Evolutionary conservation across 92 coral and sea anemone species (phyloP).

Genomic region (Hydrozoanthus gracilis): DNA sequence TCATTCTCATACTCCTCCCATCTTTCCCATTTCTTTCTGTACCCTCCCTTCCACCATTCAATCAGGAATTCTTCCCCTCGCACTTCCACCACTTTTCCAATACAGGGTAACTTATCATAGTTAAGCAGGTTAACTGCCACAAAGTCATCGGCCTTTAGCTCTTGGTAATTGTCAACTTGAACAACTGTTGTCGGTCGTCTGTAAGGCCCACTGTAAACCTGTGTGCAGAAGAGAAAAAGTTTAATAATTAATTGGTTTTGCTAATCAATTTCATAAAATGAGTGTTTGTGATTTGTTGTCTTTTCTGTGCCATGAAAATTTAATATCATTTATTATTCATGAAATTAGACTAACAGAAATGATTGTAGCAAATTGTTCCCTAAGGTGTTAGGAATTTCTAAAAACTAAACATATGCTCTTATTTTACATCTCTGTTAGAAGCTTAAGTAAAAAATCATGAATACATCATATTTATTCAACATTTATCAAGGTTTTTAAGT

Average conservation of each 20-base stretch:
- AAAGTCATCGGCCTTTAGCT: slow-evolving; percentile 15
- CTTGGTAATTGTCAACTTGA: background rate
- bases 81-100: slow-evolving; percentile 40
- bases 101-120: slow-evolving; percentile 39
- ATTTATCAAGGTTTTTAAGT: too few relatives aligned
- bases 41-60: slow-evolving; percentile 28
- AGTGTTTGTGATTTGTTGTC: background rate
- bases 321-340: background rate
- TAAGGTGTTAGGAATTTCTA: background rate
- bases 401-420: background rate
- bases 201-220: slow-evolving; percentile 49
- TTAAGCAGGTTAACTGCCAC: slow-evolving; percentile 33
- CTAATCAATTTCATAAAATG: background rate
- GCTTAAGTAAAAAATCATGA: background rate
- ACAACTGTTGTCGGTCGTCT: slow-evolving; percentile 26
- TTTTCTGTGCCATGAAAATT: background rate
- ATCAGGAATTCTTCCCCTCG: slow-evolving; percentile 5
- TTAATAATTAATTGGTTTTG: background rate
- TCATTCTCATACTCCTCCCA: slow-evolving; percentile 1
- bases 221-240: background rate
- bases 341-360: background rate
- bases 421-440: background rate
- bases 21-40: slow-evolving; percentile 30
- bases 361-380: background rate
- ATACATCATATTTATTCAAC: background rate